Conservation (phyloP, 2,888 invertebrate genomes). For the Pyrrhia umbra region DNA sequence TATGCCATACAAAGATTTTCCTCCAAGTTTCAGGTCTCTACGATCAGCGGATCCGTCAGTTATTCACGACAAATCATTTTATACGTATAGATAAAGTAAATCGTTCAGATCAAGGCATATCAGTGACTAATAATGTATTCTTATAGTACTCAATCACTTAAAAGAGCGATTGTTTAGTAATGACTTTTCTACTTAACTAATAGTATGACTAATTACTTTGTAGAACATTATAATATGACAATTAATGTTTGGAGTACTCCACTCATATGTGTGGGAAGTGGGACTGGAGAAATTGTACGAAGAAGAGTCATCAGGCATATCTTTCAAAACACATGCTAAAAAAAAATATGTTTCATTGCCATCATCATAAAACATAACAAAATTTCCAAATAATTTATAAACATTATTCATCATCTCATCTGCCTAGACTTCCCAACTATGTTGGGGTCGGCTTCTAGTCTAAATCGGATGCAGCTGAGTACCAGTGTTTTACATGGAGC, state of each 20-base stretch:
- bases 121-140: slow-evolving; percentile 20
- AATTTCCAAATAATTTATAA: background rate
- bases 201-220: slow-evolving; percentile 28
- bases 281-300: too few relatives aligned
- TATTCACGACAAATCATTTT: too few relatives aligned
- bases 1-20: too few relatives aligned
- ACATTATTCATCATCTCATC: background rate
- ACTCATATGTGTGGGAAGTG: background rate
- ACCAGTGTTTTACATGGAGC: too few relatives aligned
- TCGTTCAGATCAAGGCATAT: slow-evolving; percentile 1
- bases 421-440: too few relatives aligned
- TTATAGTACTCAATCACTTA: background rate
- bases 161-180: slow-evolving; percentile 30
- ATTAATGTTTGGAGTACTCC: background rate
- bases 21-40: too few relatives aligned
- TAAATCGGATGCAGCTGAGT: too few relatives aligned
- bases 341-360: background rate
- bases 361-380: background rate
- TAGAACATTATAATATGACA: slow-evolving; percentile 12
- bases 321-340: too few relatives aligned
- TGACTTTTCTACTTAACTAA: slow-evolving; percentile 3
- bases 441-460: too few relatives aligned
- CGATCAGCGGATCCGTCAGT: too few relatives aligned
- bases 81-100: too few relatives aligned
- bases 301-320: too few relatives aligned